A percentile compares a stretch with the other conserved stretches of the same genome.
phyloP scores from a whole-genome alignment of 2,797 vertebrate genomes.

The Rhinophrynus dorsalis region DNA sequence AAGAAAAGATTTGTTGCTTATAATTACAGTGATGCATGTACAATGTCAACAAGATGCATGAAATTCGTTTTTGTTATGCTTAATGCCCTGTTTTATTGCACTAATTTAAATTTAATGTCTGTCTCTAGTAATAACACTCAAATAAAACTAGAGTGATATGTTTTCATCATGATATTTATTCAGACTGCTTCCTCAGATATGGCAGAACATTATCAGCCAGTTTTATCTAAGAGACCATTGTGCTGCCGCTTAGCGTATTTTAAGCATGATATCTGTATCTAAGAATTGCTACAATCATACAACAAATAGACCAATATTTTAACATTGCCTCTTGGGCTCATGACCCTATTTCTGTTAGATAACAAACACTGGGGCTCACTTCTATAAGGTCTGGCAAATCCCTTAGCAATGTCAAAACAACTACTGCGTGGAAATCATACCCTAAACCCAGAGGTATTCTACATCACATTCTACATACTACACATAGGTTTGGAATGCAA shows the following conservation, averaged over 20 bases:
- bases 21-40: conserved; percentile 75
- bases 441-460: too few species aligned
- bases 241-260: neutral
- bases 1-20: conserved; percentile 67
- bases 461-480: too few species aligned
- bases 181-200: conserved; percentile 67
- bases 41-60: conserved; percentile 69
- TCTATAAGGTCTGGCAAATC: too few species aligned
- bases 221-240: conserved; percentile 60
- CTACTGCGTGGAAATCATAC: too few species aligned
- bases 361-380: too few species aligned
- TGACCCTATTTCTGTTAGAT: neutral
- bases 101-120: conserved; percentile 79
- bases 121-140: conserved; percentile 76
- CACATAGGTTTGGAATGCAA: too few species aligned
- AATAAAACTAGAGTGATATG: conserved; percentile 72
- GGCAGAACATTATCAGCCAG: conserved; percentile 71
- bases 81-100: conserved; percentile 76
- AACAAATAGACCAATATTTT: neutral
- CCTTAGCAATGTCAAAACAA: too few species aligned
- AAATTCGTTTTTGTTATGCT: conserved; percentile 75
- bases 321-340: neutral
- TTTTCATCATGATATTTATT: conserved; percentile 75
- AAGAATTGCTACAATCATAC: neutral
- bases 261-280: neutral